Evolutionary conservation across 1,140 invertebrate genomes (phyloP), one percentile per base, ranked within the genome.

Genomic region (Neodiprion pinetum): DNA sequence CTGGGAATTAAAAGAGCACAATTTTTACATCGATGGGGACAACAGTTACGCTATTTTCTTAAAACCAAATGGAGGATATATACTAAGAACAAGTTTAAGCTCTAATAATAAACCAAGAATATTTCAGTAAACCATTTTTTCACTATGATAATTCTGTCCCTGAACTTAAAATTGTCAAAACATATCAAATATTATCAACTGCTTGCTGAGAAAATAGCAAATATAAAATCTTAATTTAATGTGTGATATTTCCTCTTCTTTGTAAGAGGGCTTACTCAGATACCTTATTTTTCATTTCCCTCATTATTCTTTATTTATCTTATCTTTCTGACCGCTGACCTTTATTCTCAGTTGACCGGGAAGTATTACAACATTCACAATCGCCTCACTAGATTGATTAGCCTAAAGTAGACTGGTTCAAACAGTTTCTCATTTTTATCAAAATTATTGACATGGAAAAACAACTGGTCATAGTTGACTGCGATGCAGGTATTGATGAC

Each of bases 401-500:
- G 28, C 28, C 28, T 40, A 40, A 40, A 40, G 28, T 40, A 40
- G 28, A 3, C 5, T 40, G 28, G 28, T 40, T 40, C 28, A 40
- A 40, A 40, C 2, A 40, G 28, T 40, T 40, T 40, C 5, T 40
- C 53, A 53, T 14, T 53, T 1, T 53, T 10, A 61, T 61, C 53
- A 72, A 50, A 40, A 40, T 40, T 40, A 40, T 40, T 40, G 28
- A 40, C 28, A 83, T 81, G 72, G 80, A 80, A 72, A 17, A 73
- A n/a, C 76, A 77, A 70, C 86, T 84, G 78, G 86, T 92, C 21
- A 90, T 94, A 68, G 82, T 93, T 14, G 93, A 94, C 78, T 90
- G 90, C 53, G 93, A 94, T 83, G 88, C 90, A 23, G 93, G 92
- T 0, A 88, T 90, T 17, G 93, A 94, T 80, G 93, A 94, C 87